Evolutionary conservation across 2,888 invertebrate genomes (phyloP), one percentile per base, ranked within the genome.

Genomic region (Ectemnius lituratus): DNA sequence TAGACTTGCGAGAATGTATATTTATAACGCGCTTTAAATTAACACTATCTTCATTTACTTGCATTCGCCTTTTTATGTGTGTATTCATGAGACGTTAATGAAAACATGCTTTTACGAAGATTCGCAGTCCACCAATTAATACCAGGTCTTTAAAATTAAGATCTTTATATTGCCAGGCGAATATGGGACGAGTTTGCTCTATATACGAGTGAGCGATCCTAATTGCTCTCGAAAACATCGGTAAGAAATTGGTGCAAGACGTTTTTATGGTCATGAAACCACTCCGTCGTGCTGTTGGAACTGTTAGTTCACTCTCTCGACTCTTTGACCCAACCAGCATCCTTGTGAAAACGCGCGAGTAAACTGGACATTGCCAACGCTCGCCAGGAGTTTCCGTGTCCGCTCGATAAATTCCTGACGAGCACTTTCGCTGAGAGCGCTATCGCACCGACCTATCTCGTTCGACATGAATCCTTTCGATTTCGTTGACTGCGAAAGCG

Each of bases 371-470:
- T 52, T 13, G 16, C 3, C 37, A 11, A 37, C 37, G 37, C 37
- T 52, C 61, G 58, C 67, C 63, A 68, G 63, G 67, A 70, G 28
- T 63, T 72, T 62, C 60, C 72, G 60, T 65, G 70, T 58, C 57
- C 67, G 49, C 62, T 70, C n/a, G 28, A 23, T 59, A 28, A 60
- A 60, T 70, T 64, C 52, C 52, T 52, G 52, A 52, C 52, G 52
- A 52, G 74, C 47, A 49, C 59, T 58, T 67, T 71, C 71, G 69
- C 58, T 70, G 74, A 37, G 37, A 37, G 75, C 68, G 64, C 61
- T 71, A 77, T 77, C 77, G 71, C 62, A 57, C 63, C 58, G 46
- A 46, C 69, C 77, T 69, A 75, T 77, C 77, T 77, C 62, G 47
- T 59, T 66, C 62, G 52, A 68, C 65, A 69, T 63, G 61, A 65